phyloP scores from a whole-genome alignment of 1,140 invertebrate genomes.

The Brachionus koreanus region DNA sequence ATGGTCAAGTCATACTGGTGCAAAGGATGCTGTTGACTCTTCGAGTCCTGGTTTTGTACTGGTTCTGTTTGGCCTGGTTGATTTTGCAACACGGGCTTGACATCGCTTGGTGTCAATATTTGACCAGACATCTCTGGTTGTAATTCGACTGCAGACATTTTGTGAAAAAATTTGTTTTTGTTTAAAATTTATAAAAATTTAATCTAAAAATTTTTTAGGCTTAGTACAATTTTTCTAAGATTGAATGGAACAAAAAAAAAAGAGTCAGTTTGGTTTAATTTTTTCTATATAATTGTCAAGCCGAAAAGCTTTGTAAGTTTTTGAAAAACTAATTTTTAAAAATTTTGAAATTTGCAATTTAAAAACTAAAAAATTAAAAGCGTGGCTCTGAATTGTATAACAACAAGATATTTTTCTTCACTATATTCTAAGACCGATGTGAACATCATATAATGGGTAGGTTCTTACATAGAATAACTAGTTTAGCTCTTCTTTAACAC shows the following conservation, averaged over 20 bases:
- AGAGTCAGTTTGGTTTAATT: not conserved
- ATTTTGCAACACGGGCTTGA: not conserved
- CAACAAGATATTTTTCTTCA: not conserved
- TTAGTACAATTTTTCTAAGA: not conserved
- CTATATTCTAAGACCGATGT: not conserved
- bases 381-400: not conserved
- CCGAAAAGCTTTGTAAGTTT: not conserved
- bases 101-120: not conserved
- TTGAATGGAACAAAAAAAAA: not conserved
- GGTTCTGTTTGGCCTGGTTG: not conserved
- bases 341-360: not conserved
- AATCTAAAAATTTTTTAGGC: conserved; percentile 14
- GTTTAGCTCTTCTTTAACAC: not conserved
- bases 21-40: conserved; percentile 24
- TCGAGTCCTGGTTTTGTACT: not conserved
- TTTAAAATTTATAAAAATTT: not conserved
- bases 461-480: not conserved
- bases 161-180: not conserved
- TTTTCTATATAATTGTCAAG: not conserved
- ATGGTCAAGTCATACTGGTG: conserved; percentile 43
- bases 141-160: conserved; percentile 31
- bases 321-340: not conserved
- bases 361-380: conserved; percentile 14
- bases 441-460: not conserved
- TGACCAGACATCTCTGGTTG: conserved; percentile 29